Conservation (phyloP, 2,113 vertebrate genomes). For the Prolemur simus region DNA sequence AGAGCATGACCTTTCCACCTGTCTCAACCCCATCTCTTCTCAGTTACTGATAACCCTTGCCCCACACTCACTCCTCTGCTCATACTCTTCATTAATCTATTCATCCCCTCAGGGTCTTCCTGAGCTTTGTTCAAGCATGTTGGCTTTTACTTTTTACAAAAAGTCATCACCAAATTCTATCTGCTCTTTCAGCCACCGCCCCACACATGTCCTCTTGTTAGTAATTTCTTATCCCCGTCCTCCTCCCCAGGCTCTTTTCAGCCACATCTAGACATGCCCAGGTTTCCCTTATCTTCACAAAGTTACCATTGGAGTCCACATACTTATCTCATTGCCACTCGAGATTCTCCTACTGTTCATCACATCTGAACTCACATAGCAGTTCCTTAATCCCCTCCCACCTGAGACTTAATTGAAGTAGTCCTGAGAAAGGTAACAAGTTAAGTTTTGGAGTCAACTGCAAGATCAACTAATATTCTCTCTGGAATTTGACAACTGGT, state of each 20-base stretch:
- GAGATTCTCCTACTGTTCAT: not conserved
- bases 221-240: not conserved
- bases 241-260: not conserved
- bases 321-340: not conserved
- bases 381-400: not conserved
- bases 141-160: not conserved
- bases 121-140: not conserved
- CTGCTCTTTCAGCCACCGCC: not conserved
- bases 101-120: not conserved
- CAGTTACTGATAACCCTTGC: constrained; percentile 40
- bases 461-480: not conserved
- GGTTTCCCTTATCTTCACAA: not conserved
- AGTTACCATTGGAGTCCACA: not conserved
- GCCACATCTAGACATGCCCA: not conserved
- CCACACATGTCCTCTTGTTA: not conserved
- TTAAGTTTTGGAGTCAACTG: not conserved
- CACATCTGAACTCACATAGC: not conserved
- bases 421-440: not conserved
- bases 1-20: not conserved
- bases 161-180: not conserved
- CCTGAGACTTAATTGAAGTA: not conserved
- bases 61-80: not conserved
- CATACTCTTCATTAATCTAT: not conserved
- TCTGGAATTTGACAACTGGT: not conserved
- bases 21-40: not conserved